phyloP scores from a whole-genome alignment of 1,140 invertebrate genomes.

The Panulirus ornatus region DNA sequence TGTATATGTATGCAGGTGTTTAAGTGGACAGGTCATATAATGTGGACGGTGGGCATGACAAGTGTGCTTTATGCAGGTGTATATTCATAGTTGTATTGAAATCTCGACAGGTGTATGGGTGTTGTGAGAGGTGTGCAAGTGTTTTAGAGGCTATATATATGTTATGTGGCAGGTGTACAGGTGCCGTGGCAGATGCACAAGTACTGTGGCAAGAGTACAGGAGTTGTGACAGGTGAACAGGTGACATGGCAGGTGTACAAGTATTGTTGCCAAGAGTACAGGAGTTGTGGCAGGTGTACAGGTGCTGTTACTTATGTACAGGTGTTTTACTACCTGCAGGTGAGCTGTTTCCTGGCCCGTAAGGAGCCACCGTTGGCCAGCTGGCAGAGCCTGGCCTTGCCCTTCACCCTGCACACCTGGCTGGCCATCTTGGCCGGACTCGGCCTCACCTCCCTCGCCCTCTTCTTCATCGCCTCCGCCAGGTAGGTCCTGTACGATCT shows the following conservation, averaged over 20 bases:
- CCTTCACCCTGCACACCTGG: conserved; percentile 21
- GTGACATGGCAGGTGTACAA: no score
- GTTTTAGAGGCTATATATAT: no score
- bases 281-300: background rate
- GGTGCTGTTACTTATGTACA: background rate
- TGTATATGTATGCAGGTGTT: background rate
- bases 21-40: background rate
- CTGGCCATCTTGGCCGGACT: conserved; percentile 1
- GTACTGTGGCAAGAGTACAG: no score
- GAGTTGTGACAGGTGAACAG: no score
- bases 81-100: no score
- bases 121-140: no score
- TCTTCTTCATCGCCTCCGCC: background rate
- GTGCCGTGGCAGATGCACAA: no score
- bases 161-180: no score
- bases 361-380: background rate
- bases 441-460: background rate
- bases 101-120: no score
- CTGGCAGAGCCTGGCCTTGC: conserved; percentile 17
- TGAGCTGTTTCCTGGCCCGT: conserved; percentile 12
- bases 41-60: background rate
- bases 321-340: background rate
- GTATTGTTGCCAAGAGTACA: no score
- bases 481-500: no score
- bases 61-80: no score